Evolutionary conservation across 1,140 invertebrate species (phyloP).

Genomic region (Nebria ingens): DNA sequence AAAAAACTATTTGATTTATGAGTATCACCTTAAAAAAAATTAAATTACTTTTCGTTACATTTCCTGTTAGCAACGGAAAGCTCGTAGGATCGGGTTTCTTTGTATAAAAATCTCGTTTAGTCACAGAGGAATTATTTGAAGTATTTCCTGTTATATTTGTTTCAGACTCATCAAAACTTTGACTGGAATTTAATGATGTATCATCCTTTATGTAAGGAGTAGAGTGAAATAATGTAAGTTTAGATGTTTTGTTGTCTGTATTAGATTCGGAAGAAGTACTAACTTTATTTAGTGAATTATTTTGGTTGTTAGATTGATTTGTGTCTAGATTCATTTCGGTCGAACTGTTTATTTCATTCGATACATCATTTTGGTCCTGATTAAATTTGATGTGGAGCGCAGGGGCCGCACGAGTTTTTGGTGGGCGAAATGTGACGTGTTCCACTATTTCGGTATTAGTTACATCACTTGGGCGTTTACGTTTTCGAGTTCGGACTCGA

Average conservation of each 20-base stretch:
- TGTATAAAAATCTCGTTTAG: neutral
- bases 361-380: neutral
- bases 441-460: neutral
- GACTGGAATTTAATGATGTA: neutral
- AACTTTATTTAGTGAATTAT: too few species aligned
- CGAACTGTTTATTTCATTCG: neutral
- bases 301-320: too few species aligned
- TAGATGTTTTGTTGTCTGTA: neutral
- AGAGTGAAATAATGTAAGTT: neutral
- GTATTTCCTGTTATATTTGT: too few species aligned
- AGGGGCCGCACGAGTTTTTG: neutral
- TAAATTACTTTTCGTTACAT: neutral
- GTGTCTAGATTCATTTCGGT: neutral
- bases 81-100: neutral
- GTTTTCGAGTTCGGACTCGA: neutral
- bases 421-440: neutral
- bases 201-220: neutral
- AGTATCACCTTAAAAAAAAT: neutral
- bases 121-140: too few species aligned
- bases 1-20: neutral
- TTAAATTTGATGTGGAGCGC: neutral
- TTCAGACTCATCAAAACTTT: too few species aligned
- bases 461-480: neutral
- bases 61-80: neutral
- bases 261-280: too few species aligned